Evolutionary conservation across 2,797 vertebrate species (phyloP), one percentile per base, ranked within the genome.

Genomic region (Perodicticus potto): DNA sequence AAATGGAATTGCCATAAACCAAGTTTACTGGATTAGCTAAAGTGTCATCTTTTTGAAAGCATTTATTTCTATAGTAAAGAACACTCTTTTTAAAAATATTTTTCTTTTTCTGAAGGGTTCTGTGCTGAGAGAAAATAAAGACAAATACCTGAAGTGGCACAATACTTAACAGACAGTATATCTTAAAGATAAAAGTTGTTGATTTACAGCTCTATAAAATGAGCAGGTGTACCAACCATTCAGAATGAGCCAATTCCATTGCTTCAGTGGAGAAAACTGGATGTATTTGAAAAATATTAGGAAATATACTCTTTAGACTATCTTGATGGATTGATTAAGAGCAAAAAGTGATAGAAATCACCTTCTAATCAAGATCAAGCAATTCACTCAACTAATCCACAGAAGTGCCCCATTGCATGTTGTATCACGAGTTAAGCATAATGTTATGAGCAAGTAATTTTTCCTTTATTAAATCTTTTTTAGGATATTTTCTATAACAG

Each of bases 261-360:
- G 10, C 37, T 89, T 57, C 37, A 45, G 5, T 77, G n/a, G 2
- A 67, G 61, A 93, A 37, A 94, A 93, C 11, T 72, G 37, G 19
- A 43, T 92, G 22, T 37, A 53, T 78, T 49, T 83, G 70, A 85
- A 27, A 88, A 29, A 29, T 23, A 82, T 43, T 88, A 32, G 6
- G 3, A 70, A 29, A 69, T 59, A 61, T 3, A 55, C 2, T 82
- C 10, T 34, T 32, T 27, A 76, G 14, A n/a, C 6, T 70, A 20
- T 81, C 40, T 70, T 65, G 55, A 65, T 53, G n/a, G 67, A n/a
- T 72, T 40, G 77, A 86, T 69, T 88, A 92, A 65, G 23, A 94
- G 74, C 70, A 17, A 9, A 49, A 90, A 83, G 8, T 91, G 49
- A 90, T n/a, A 82, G 17, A 59, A 82, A 82, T 27, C 4, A 74